Evolutionary conservation across 2,888 invertebrate species (phyloP).

Genomic region (Yponomeuta cagnagella): DNA sequence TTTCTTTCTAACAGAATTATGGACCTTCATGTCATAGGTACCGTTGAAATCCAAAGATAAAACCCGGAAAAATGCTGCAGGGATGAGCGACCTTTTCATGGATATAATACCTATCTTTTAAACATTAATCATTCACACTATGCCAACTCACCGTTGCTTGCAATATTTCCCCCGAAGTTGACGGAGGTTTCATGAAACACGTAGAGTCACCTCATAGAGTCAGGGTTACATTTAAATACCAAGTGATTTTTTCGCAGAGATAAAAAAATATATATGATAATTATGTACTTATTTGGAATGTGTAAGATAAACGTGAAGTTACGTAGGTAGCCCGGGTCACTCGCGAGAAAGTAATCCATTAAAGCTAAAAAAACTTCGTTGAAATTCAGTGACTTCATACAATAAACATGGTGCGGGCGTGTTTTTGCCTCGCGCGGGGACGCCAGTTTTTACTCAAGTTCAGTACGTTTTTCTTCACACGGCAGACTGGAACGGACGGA

Average conservation of each 20-base stretch:
- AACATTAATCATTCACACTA: not conserved
- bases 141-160: not conserved
- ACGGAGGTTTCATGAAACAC: not conserved
- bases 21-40: not conserved
- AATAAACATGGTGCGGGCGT: constrained; percentile 59
- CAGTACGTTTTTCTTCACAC: constrained; percentile 39
- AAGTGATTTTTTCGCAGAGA: too few species aligned
- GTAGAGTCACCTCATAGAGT: too few species aligned
- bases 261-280: too few species aligned
- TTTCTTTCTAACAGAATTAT: too few species aligned
- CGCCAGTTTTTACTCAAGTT: constrained; percentile 42
- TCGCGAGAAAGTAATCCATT: constrained; percentile 51
- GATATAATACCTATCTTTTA: not conserved
- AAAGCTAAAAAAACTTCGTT: constrained; percentile 62
- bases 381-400: constrained; percentile 70
- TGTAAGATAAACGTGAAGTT: too few species aligned
- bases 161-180: not conserved
- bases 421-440: constrained; percentile 42
- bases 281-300: too few species aligned
- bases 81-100: not conserved
- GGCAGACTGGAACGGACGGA: constrained; percentile 24
- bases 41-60: constrained; percentile 17
- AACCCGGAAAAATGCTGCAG: not conserved
- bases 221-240: too few species aligned
- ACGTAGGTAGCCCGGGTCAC: constrained; percentile 25